These are phyloP conservation scores for Halcyon leucocephala DNA, from an alignment of 2,797 vertebrate species.

Conservation along the genomic window DNA sequence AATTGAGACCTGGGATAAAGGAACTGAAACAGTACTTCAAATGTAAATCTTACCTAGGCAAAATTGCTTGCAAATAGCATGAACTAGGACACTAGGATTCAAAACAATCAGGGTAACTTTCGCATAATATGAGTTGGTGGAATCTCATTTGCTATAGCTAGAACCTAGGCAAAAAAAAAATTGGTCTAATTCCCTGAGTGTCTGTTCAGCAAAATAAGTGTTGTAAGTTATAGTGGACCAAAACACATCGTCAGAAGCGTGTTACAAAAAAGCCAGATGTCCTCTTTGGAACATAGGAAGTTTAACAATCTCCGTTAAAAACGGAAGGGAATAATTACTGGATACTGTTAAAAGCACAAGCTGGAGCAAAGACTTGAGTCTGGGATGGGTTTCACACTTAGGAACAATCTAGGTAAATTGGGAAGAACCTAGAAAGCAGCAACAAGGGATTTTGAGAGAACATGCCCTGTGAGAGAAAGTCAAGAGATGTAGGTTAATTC, in stretches of 20 bases:
- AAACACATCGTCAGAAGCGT: neutral
- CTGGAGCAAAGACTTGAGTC: neutral
- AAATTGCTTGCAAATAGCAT: neutral
- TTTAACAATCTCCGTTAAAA: neutral
- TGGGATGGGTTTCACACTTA: neutral
- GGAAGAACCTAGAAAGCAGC: neutral
- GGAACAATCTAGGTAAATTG: neutral
- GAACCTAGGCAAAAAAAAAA: neutral
- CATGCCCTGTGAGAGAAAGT: neutral
- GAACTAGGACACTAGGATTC: neutral
- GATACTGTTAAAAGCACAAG: neutral
- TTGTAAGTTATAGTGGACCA: slow-evolving; percentile 9
- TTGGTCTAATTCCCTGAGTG: neutral
- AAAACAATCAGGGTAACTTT: neutral
- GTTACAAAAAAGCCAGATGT: slow-evolving; percentile 9
- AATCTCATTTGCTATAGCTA: neutral
- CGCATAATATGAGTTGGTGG: neutral
- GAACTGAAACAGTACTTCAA: neutral
- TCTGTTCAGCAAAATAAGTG: slow-evolving; percentile 4
- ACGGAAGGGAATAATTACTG: neutral
- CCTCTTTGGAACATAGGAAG: neutral
- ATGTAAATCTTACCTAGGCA: neutral
- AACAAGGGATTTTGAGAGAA: neutral
- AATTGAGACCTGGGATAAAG: neutral
- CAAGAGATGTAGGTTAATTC: neutral